A percentile compares a stretch with the other conserved stretches of the same genome.
Evolutionary conservation across 1,140 invertebrate genomes (phyloP).

Genomic region (Halesus radiatus): DNA sequence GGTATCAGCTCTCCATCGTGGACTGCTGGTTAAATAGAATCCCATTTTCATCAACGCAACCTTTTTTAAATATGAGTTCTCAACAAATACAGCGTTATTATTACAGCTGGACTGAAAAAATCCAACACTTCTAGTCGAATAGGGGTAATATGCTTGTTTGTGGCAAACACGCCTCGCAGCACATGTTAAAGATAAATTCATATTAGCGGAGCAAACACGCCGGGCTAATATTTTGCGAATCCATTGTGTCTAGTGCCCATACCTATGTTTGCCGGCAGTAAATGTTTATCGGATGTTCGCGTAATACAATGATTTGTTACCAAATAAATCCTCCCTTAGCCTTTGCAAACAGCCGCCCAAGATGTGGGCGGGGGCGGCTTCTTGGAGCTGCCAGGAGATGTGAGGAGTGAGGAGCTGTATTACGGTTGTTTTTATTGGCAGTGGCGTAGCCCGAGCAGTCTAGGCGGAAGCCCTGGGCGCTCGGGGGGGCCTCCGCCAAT

Average conservation of each 20-base stretch:
- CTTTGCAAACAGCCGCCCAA: slow-evolving; percentile 54
- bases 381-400: too few species aligned
- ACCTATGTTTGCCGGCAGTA: slow-evolving; percentile 57
- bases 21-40: too few species aligned
- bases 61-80: too few species aligned
- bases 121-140: neutral
- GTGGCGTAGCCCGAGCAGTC: neutral
- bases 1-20: too few species aligned
- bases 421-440: too few species aligned
- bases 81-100: too few species aligned
- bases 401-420: neutral
- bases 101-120: too few species aligned
- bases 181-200: slow-evolving; percentile 56
- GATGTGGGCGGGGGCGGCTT: slow-evolving; percentile 27
- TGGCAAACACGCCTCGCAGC: slow-evolving; percentile 48
- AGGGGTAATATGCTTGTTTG: slow-evolving; percentile 51
- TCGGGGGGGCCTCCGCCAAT: neutral
- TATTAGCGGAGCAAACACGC: slow-evolving; percentile 54
- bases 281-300: slow-evolving; percentile 57
- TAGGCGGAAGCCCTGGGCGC: neutral
- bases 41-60: too few species aligned
- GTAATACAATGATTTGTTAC: slow-evolving; percentile 58
- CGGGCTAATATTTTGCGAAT: slow-evolving; percentile 57
- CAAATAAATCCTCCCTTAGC: slow-evolving; percentile 57
- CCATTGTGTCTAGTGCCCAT: slow-evolving; percentile 54